phyloP scores from a whole-genome alignment of 2,113 vertebrate genomes.

The Mugil cephalus region DNA sequence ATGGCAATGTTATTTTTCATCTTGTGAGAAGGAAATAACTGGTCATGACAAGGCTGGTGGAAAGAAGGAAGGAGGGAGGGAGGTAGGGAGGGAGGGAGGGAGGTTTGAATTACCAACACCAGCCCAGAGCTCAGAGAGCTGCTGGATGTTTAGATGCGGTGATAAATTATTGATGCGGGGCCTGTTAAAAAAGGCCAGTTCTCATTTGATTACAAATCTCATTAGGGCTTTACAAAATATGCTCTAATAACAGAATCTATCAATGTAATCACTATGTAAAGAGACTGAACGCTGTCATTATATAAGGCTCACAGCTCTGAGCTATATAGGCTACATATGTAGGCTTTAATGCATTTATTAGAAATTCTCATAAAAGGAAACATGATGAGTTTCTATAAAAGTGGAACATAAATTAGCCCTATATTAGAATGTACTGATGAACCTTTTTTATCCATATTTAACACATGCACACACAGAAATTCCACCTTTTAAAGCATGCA shows the following conservation, averaged over 20 bases:
- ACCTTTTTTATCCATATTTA: no score
- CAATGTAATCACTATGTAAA: constrained; percentile 43
- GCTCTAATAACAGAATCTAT: constrained; percentile 56
- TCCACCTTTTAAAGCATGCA: no score
- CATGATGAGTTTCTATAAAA: background rate
- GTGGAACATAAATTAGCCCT: background rate
- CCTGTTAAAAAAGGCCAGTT: constrained; percentile 55
- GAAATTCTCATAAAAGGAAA: background rate
- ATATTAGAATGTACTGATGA: background rate
- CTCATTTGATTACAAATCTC: constrained; percentile 63
- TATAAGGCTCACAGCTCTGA: constrained; percentile 25
- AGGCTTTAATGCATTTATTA: background rate
- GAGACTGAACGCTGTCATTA: constrained; percentile 44
- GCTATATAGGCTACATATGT: background rate
- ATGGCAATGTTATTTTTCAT: constrained; percentile 30
- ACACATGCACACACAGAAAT: no score
- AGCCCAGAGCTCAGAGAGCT: constrained; percentile 53
- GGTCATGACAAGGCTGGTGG: constrained; percentile 21
- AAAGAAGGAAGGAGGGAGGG: constrained; percentile 1
- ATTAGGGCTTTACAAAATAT: constrained; percentile 57
- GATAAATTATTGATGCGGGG: constrained; percentile 63
- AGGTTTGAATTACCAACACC: constrained; percentile 37
- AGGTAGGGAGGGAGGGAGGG: background rate
- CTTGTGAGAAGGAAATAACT: constrained; percentile 25
- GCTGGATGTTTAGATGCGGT: constrained; percentile 59